Conservation (phyloP, 1,140 invertebrate species). For the Metopolophium dirhodum region DNA sequence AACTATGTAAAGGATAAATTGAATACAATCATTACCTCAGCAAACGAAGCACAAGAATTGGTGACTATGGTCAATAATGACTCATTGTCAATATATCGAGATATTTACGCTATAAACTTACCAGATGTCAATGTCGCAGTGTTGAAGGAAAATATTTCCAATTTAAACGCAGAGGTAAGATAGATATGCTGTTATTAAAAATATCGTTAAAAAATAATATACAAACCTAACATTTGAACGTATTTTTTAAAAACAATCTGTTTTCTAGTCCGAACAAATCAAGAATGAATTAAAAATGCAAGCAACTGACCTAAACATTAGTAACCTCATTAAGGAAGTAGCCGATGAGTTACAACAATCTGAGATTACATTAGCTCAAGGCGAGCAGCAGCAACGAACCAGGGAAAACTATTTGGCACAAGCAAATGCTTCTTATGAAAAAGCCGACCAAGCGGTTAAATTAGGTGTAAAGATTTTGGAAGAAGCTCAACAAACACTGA, state of each 20-base stretch:
- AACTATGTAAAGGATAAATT: slow-evolving; percentile 71
- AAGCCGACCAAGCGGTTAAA: slow-evolving; percentile 81
- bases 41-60: slow-evolving; percentile 74
- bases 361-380: slow-evolving; percentile 66
- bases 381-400: slow-evolving; percentile 68
- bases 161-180: slow-evolving; percentile 69
- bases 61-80: slow-evolving; percentile 79
- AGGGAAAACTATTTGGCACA: slow-evolving; percentile 73
- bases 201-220: background rate
- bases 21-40: slow-evolving; percentile 72
- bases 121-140: slow-evolving; percentile 76
- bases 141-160: slow-evolving; percentile 72
- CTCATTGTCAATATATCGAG: slow-evolving; percentile 77
- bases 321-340: slow-evolving; percentile 68
- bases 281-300: slow-evolving; percentile 60
- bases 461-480: slow-evolving; percentile 83
- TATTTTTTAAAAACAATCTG: background rate
- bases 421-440: slow-evolving; percentile 73
- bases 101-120: slow-evolving; percentile 77
- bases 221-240: background rate
- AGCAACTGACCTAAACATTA: slow-evolving; percentile 60
- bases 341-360: slow-evolving; percentile 67
- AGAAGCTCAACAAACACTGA: slow-evolving; percentile 85
- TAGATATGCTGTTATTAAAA: background rate
- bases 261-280: slow-evolving; percentile 60